phyloP scores from a whole-genome alignment of 2,113 vertebrate genomes.

The Uria lomvia region DNA sequence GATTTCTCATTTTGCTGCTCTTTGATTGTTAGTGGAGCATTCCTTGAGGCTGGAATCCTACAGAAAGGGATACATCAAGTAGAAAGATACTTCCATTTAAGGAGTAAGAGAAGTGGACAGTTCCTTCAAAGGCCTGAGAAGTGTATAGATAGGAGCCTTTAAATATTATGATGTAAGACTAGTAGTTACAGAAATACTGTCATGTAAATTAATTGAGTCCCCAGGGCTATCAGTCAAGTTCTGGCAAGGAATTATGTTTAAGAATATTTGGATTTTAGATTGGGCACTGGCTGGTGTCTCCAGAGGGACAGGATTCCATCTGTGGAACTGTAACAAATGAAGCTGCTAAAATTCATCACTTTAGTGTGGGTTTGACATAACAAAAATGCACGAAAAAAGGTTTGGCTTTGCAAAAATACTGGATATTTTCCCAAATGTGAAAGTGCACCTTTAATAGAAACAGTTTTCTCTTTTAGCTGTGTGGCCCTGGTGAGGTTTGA shows the following conservation, averaged over 20 bases:
- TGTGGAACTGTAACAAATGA: background rate
- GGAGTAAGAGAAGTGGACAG: background rate
- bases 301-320: background rate
- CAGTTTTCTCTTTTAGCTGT: rapidly evolving
- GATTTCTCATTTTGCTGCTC: rapidly evolving
- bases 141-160: background rate
- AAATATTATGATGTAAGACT: background rate
- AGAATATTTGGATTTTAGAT: background rate
- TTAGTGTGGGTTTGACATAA: background rate
- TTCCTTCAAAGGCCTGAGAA: background rate
- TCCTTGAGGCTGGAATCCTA: background rate
- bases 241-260: background rate
- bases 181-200: background rate
- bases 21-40: background rate
- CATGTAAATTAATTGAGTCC: background rate
- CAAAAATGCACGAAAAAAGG: background rate
- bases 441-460: background rate
- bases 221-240: background rate
- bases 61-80: background rate
- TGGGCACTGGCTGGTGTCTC: background rate
- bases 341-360: background rate
- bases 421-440: background rate
- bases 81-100: background rate
- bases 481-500: background rate
- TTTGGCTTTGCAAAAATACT: background rate